Percentiles rank a stretch among this genome's conserved stretches.
Conservation (phyloP, 2,113 vertebrate genomes). For the Peromyscus maniculatus region DNA sequence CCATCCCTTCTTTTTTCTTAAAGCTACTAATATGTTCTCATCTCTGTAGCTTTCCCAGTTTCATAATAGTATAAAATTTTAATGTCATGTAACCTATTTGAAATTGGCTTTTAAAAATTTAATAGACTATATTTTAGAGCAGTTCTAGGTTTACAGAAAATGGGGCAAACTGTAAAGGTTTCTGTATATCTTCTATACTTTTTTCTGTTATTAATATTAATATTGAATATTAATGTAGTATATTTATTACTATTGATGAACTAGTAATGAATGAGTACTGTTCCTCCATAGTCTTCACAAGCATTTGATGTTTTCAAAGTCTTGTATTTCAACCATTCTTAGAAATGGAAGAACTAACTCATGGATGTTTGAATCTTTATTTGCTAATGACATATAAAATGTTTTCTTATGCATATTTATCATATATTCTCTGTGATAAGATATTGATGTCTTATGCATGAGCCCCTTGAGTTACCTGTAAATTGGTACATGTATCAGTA, state of each 20-base stretch:
- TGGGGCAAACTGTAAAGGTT: background rate
- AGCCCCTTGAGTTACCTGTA: background rate
- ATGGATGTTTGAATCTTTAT: constrained; percentile 8
- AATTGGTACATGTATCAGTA: background rate
- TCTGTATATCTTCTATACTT: background rate
- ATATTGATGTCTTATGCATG: background rate
- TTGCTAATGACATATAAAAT: background rate
- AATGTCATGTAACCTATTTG: constrained; percentile 42
- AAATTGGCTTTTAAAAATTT: constrained; percentile 39
- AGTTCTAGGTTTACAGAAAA: constrained; percentile 28
- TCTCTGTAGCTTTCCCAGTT: constrained; percentile 24
- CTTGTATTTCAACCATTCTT: constrained; percentile 14
- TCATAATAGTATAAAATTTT: constrained; percentile 16
- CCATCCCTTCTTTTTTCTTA: background rate
- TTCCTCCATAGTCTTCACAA: background rate
- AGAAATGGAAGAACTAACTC: background rate
- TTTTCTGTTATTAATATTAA: background rate
- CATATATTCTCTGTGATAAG: background rate
- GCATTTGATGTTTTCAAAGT: background rate
- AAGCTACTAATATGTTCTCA: background rate
- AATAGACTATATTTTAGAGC: background rate
- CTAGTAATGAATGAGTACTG: background rate
- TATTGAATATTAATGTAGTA: background rate
- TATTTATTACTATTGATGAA: background rate
- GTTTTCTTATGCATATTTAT: background rate